Base-by-base conservation (phyloP, 2,113 vertebrate genomes). In the Salvelinus alpinus region DNA sequence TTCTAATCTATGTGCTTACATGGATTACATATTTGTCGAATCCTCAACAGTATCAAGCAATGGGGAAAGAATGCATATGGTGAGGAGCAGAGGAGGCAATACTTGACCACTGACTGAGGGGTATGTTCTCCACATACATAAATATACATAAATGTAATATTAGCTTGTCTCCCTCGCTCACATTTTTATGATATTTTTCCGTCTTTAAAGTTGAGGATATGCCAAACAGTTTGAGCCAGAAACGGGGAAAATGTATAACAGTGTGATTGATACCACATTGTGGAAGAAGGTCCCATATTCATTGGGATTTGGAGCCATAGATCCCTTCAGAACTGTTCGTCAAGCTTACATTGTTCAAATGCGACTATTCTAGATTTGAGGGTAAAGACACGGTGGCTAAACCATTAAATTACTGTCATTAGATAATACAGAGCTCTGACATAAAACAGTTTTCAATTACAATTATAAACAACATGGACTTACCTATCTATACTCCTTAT, bases 321-420 rank as follows among this genome's bases (percentile, higher is more conserved):
- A 62, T 22, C 59, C 54, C 1, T 14, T 57, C 54, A 57, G n/a
- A 62, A 62, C 59, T 62, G 59, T 62, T 62, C 2, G 59, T 62
- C n/a, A 9, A 62, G 59, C 59, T 62, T 62, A 62, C n/a, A 62
- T 62, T 62, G 59, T 24, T 62, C 59, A 62, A 62, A 24, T 62
- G 59, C 2, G 1, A 8, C 59, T 62, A 11, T 54, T 16, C n/a
- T 16, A 62, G 18, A 62, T 22, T 62, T 62, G 59, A 22, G 59
- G n/a, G 59, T 16, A 62, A 22, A 62, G n/a, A 62, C 59, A 62
- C 59, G 4, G n/a, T 62, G 16, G n/a, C n/a, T 62, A 62, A 54
- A 62, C n/a, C n/a, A 11, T 62, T n/a, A 24, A 24, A 62, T 62
- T n/a, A 62, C 8, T 24, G 64, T 62, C 54, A 13, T 72, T 22